Base-by-base conservation (phyloP, 2,888 invertebrate genomes). In the Poecilus cupreus region DNA sequence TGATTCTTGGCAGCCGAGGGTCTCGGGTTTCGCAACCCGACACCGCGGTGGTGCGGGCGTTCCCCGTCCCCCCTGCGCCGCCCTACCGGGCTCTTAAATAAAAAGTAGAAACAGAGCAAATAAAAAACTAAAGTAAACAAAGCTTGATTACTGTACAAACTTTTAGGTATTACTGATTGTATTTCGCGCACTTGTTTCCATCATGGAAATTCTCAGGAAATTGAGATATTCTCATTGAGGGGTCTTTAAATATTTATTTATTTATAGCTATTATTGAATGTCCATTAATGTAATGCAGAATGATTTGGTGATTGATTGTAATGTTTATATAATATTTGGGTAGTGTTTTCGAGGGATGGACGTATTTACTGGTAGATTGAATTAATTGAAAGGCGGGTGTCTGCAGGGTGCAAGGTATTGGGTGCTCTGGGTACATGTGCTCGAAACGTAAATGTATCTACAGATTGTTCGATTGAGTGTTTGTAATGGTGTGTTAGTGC, bases 91-190 rank as follows among this genome's bases (percentile, higher is more conserved):
- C 26, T 74, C 74, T 22, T 49, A 68, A 37, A 68, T 68, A 74
- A 74, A 74, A 74, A 74, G 18, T n/a, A n/a, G 74, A 74, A 24
- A 43, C 20, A 20, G 43, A 20, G 43, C 16, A 16, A 72, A 43
- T 10, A 64, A 74, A 74, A 74, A 74, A 13, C 20, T 22, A 43
- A 49, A 76, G 57, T 46, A 76, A 76, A 76, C 57, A 60, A 16
- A 39, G 57, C 26, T 60, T 76, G 76, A 76, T 76, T 76, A 60
- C 76, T 76, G 57, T 57, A 76, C 76, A 76, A 76, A 76, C 76
- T 32, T 5, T 72, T 46, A 22, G 11, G n/a, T n/a, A 39, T 32
- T 32, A 10, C 26, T 74, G 51, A 74, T 74, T 74, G 74, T 26
- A 20, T 46, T 51, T 51, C 13, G 43, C 57, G 16, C 76, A 76